Evolutionary conservation across 2,888 invertebrate genomes (phyloP), one percentile per base, ranked within the genome.

Genomic region (Leptogaster cylindrica): DNA sequence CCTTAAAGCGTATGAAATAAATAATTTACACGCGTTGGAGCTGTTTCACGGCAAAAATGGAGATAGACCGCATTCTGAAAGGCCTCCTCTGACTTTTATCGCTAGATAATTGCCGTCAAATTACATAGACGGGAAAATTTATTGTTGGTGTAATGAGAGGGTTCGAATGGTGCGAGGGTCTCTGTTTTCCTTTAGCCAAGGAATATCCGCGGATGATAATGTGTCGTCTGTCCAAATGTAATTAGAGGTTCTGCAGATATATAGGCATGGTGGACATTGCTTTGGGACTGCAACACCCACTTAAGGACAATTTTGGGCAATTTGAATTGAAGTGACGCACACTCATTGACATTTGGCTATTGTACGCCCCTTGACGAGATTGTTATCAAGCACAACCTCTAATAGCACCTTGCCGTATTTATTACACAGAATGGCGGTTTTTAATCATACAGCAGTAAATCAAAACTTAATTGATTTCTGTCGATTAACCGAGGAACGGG

Each of bases 21-120:
- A n/a, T n/a, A n/a, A n/a, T n/a, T n/a, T n/a, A n/a, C n/a, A n/a
- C n/a, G n/a, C n/a, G n/a, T n/a, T n/a, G n/a, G n/a, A n/a, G n/a
- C n/a, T n/a, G n/a, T n/a, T n/a, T n/a, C n/a, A n/a, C n/a, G n/a
- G n/a, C n/a, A n/a, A n/a, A n/a, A n/a, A n/a, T n/a, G n/a, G n/a
- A n/a, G n/a, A n/a, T n/a, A n/a, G n/a, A n/a, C n/a, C n/a, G n/a
- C n/a, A n/a, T n/a, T n/a, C n/a, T n/a, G n/a, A n/a, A 36, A 55
- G 33, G 25, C 67, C 74, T 73, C 74, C 73, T 72, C 70, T 73
- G 76, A 76, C 75, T 74, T 76, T 76, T 76, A 76, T 76, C 75
- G 76, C 75, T 75, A 75, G 76, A 76, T 76, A 76, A 76, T 76
- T 76, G 74, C 75, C 74, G 71, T 73, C 73, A 76, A 76, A 76